A percentile compares a stretch with the other conserved stretches of the same genome.
Conservation (phyloP, 37 sponge, comb jelly and placozoan genomes). For the Trichoplax adhaerens region DNA sequence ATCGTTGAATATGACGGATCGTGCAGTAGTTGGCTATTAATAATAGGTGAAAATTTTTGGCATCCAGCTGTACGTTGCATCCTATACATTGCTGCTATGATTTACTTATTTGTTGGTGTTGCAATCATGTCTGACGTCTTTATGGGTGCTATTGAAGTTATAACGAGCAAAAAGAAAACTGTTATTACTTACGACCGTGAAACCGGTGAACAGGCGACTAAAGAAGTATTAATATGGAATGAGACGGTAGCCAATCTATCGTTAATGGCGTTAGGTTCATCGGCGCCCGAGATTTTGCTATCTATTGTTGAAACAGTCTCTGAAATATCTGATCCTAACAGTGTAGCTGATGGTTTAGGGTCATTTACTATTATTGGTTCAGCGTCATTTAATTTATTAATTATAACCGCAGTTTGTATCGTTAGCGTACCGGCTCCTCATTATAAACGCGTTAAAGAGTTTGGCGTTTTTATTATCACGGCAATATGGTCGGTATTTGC, state of each 20-base stretch:
- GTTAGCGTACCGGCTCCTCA: slow-evolving; percentile 22
- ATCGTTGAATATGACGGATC: background rate
- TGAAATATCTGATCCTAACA: background rate
- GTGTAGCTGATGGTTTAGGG: slow-evolving; percentile 15
- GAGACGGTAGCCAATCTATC: slow-evolving; percentile 55
- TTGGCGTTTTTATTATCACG: slow-evolving; percentile 35
- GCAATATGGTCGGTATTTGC: slow-evolving; percentile 39
- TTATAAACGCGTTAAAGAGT: slow-evolving; percentile 19
- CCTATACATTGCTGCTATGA: slow-evolving; percentile 25
- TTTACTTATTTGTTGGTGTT: slow-evolving; percentile 39
- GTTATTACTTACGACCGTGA: slow-evolving; percentile 27
- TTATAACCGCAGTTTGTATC: slow-evolving; percentile 41
- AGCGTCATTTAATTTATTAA: slow-evolving; percentile 47
- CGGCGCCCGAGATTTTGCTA: slow-evolving; percentile 58
- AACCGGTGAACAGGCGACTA: slow-evolving; percentile 11
- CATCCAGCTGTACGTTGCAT: background rate
- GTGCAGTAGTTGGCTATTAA: too few relatives aligned
- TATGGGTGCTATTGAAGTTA: slow-evolving; percentile 48
- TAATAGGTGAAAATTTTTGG: too few relatives aligned
- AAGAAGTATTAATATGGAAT: slow-evolving; percentile 46
- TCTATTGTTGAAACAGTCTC: slow-evolving; percentile 21
- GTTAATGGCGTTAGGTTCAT: slow-evolving; percentile 47
- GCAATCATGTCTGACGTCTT: slow-evolving; percentile 47
- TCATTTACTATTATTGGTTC: slow-evolving; percentile 51
- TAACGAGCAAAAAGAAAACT: slow-evolving; percentile 26